Evolutionary conservation across 1,140 invertebrate species (phyloP).

Genomic region (Drosophila kepulauana): DNA sequence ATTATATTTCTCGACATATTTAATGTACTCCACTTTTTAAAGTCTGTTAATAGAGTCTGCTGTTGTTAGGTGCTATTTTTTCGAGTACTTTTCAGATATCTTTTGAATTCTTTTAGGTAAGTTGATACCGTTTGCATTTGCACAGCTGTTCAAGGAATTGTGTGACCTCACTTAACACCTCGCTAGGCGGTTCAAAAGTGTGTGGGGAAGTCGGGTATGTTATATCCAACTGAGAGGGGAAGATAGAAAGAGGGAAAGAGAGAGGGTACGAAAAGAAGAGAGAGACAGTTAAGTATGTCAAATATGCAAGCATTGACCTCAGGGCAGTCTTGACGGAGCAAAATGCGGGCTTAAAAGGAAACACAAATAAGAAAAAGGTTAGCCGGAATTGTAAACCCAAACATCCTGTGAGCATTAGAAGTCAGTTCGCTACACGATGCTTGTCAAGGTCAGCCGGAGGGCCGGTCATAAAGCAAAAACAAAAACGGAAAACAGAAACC

Average conservation of each 20-base stretch:
- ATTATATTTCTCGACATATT: too few relatives aligned
- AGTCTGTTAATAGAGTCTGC: too few relatives aligned
- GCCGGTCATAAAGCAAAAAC: slow-evolving; percentile 48
- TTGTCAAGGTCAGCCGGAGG: slow-evolving; percentile 57
- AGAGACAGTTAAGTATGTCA: slow-evolving; percentile 23
- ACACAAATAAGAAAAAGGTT: slow-evolving; percentile 42
- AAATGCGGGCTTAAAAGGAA: slow-evolving; percentile 32
- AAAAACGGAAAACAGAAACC: slow-evolving; percentile 25
- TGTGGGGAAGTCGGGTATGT: slow-evolving; percentile 12
- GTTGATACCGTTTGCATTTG: slow-evolving; percentile 29
- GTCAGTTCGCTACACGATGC: slow-evolving; percentile 19
- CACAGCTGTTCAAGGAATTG: slow-evolving; percentile 45
- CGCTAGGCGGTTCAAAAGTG: slow-evolving; percentile 3
- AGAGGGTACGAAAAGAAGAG: background rate
- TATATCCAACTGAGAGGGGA: background rate
- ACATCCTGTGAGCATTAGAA: slow-evolving; percentile 38
- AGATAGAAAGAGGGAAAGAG: background rate
- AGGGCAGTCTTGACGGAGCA: slow-evolving; percentile 27
- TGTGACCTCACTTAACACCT: slow-evolving; percentile 59
- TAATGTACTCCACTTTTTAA: too few relatives aligned
- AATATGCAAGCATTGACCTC: slow-evolving; percentile 37
- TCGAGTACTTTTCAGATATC: background rate
- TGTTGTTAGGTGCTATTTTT: background rate
- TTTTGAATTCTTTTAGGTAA: background rate
- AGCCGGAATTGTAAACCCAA: slow-evolving; percentile 40